These are phyloP conservation scores for Halictus quadricinctus DNA, from an alignment of 2,888 invertebrate genomes.

Conservation along the genomic window DNA sequence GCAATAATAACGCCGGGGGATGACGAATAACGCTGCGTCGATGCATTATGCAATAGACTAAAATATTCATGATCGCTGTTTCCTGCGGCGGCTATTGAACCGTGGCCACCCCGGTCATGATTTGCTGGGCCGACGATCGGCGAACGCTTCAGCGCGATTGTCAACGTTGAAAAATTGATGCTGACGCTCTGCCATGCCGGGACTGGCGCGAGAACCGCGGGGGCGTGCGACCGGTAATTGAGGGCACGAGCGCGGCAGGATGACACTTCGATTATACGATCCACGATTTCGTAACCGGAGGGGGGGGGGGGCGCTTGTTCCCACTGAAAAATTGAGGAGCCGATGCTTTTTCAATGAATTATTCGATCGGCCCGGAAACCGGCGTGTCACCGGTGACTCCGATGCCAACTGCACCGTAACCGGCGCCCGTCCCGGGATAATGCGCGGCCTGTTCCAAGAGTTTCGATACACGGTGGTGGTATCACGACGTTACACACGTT, in stretches of 20 bases:
- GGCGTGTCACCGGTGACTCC: background rate
- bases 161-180: conserved; percentile 41
- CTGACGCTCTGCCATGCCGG: background rate
- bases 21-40: conserved; percentile 63
- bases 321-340: background rate
- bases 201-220: background rate
- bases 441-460: background rate
- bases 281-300: background rate
- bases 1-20: conserved; percentile 56
- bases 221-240: conserved; percentile 15
- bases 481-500: too few species aligned
- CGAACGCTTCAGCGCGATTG: conserved; percentile 28
- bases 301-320: background rate
- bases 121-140: conserved; percentile 52
- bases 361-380: background rate
- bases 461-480: too few species aligned
- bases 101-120: conserved; percentile 39
- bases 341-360: conserved; percentile 2
- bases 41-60: conserved; percentile 67
- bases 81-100: conserved; percentile 52
- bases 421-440: background rate
- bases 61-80: conserved; percentile 67
- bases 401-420: background rate
- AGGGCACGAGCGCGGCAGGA: conserved; percentile 10
- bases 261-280: conserved; percentile 17